Percentiles rank a stretch among this genome's conserved stretches.
phyloP scores from a whole-genome alignment of 2,113 vertebrate genomes.

The Todiramphus saurophagus region DNA sequence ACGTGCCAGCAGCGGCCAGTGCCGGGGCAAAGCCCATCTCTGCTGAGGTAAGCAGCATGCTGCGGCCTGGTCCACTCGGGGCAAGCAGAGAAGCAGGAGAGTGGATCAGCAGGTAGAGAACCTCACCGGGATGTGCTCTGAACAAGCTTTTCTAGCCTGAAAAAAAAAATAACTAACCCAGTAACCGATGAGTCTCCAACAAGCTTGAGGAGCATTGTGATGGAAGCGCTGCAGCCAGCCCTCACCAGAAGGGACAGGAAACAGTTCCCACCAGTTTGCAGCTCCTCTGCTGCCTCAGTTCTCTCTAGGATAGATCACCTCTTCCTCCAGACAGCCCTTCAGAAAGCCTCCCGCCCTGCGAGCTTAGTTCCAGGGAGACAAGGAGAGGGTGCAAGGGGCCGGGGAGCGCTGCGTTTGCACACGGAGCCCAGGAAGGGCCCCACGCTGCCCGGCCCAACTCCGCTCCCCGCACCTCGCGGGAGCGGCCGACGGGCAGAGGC shows the following conservation, averaged over 20 bases:
- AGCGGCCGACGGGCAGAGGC: too few species aligned
- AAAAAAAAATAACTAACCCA: not conserved
- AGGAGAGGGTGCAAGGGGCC: not conserved
- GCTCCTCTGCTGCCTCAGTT: not conserved
- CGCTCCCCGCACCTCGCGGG: too few species aligned
- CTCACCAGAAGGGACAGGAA: too few species aligned
- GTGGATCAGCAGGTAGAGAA: not conserved
- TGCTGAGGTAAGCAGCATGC: accelerated
- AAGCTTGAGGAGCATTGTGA: not conserved
- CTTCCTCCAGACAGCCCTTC: not conserved
- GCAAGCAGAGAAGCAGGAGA: not conserved
- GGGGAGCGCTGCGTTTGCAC: too few species aligned
- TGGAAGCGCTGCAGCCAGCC: not conserved
- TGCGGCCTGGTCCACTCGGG: accelerated
- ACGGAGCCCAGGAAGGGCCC: too few species aligned
- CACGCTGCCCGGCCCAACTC: too few species aligned
- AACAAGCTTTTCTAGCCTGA: not conserved
- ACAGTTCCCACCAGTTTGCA: not conserved
- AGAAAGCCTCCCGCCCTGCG: accelerated
- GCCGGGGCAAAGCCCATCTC: not conserved
- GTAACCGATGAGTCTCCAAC: not conserved
- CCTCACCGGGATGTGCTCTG: accelerated
- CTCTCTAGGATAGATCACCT: not conserved
- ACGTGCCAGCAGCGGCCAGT: not conserved
- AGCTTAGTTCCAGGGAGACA: not conserved